Evolutionary conservation across 2,888 invertebrate genomes (phyloP).

Genomic region (Sphaeridia pumilis): DNA sequence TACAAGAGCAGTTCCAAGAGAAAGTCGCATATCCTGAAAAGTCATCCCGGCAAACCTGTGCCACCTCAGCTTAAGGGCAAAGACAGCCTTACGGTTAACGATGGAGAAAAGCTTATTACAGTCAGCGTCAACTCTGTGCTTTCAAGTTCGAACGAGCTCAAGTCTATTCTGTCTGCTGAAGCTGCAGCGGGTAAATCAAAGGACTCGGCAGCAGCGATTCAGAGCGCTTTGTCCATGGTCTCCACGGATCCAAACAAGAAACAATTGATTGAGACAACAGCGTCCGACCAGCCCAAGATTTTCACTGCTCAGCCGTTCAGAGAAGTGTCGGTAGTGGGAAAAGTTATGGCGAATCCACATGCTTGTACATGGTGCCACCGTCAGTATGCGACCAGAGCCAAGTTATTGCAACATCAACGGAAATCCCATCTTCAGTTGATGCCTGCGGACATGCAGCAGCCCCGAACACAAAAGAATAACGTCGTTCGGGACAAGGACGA

Average conservation of each 20-base stretch:
- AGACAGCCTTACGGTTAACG: conserved; percentile 12
- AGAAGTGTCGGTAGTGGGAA: conserved; percentile 46
- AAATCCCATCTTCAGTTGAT: conserved; percentile 40
- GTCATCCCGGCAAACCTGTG: conserved; percentile 59
- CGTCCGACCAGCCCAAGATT: not conserved
- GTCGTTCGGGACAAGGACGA: too few relatives aligned
- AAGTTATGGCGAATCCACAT: conserved; percentile 57
- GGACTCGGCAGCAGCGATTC: not conserved
- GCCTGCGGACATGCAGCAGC: conserved; percentile 35
- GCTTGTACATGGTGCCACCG: conserved; percentile 70
- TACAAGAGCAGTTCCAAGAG: conserved; percentile 77
- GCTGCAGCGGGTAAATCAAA: not conserved
- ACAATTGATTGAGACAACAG: too few relatives aligned
- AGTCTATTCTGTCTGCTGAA: not conserved
- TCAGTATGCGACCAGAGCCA: conserved; percentile 62
- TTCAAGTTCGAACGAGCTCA: not conserved
- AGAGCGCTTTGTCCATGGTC: not conserved
- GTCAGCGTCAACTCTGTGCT: not conserved
- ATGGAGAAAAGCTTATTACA: conserved; percentile 4
- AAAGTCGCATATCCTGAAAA: conserved; percentile 65
- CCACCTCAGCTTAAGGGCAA: conserved; percentile 29
- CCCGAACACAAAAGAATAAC: conserved; percentile 35
- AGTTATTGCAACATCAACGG: conserved; percentile 45
- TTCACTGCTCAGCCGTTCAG: not conserved
- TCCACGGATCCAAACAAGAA: not conserved